Evolutionary conservation across 2,797 vertebrate genomes (phyloP).

Genomic region (Anniella stebbinsi): DNA sequence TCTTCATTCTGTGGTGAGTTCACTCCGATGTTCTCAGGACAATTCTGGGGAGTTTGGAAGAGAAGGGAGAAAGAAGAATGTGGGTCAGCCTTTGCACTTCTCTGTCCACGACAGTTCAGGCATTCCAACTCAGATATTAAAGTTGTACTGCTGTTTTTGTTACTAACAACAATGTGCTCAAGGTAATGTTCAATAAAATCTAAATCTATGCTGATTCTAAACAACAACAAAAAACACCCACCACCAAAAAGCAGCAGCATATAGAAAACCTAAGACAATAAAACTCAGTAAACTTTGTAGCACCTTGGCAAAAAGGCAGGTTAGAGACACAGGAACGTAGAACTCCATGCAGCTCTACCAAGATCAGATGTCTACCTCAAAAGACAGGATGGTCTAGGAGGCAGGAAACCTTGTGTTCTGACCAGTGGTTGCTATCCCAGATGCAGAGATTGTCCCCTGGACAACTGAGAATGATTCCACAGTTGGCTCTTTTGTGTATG

Average conservation of each 20-base stretch:
- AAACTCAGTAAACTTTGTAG: background rate
- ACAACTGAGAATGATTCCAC: no score
- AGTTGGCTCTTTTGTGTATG: no score
- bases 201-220: background rate
- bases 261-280: background rate
- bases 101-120: background rate
- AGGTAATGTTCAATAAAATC: background rate
- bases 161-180: rapidly evolving
- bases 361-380: no score
- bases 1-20: constrained; percentile 79
- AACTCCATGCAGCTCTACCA: background rate
- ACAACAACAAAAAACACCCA: no score
- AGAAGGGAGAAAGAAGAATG: background rate
- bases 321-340: background rate
- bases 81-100: background rate
- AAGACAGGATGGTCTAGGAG: no score
- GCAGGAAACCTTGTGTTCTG: no score
- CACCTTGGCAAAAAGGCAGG: background rate
- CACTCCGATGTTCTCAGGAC: constrained; percentile 76
- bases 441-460: no score
- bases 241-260: background rate
- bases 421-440: no score
- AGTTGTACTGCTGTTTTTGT: background rate
- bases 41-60: constrained; percentile 79
- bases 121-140: background rate